A percentile compares a stretch with the other conserved stretches of the same genome.
Conservation (phyloP, 2,113 vertebrate species). For the Xiphophorus hellerii region DNA sequence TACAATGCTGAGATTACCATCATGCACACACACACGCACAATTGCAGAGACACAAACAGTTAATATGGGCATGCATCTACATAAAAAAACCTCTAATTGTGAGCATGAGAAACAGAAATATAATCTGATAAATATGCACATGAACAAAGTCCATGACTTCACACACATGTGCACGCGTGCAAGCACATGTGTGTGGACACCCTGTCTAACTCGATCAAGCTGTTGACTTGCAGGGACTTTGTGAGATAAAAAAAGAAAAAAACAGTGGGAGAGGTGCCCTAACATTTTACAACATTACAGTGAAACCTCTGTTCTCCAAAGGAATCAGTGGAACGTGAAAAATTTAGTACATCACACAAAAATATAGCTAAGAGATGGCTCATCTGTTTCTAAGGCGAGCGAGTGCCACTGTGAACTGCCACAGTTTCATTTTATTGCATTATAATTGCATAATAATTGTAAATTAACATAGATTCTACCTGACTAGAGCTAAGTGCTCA, state of each 20-base stretch:
- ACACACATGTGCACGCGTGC: slow-evolving; percentile 17
- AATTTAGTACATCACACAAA: slow-evolving; percentile 22
- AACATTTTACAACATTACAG: slow-evolving; percentile 58
- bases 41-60: slow-evolving; percentile 2
- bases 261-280: slow-evolving; percentile 40
- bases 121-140: slow-evolving; percentile 46
- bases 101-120: slow-evolving; percentile 18
- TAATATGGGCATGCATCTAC: slow-evolving; percentile 26
- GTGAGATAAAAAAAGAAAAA: slow-evolving; percentile 23
- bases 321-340: slow-evolving; percentile 50
- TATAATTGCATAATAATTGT: slow-evolving; percentile 59
- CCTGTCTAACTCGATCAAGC: slow-evolving; percentile 55
- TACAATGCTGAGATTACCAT: slow-evolving; percentile 54
- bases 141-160: slow-evolving; percentile 19
- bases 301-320: slow-evolving; percentile 34
- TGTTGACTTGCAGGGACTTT: slow-evolving; percentile 3
- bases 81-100: slow-evolving; percentile 30
- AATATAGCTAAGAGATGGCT: slow-evolving; percentile 44
- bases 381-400: not conserved
- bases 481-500: slow-evolving; percentile 19
- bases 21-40: slow-evolving; percentile 17
- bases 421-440: slow-evolving; percentile 56
- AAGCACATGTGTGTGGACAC: slow-evolving; percentile 32
- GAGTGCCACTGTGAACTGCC: slow-evolving; percentile 28
- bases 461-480: slow-evolving; percentile 55